These are phyloP conservation scores for Cantharis nigra DNA, from an alignment of 2,888 invertebrate genomes.

Conservation along the genomic window DNA sequence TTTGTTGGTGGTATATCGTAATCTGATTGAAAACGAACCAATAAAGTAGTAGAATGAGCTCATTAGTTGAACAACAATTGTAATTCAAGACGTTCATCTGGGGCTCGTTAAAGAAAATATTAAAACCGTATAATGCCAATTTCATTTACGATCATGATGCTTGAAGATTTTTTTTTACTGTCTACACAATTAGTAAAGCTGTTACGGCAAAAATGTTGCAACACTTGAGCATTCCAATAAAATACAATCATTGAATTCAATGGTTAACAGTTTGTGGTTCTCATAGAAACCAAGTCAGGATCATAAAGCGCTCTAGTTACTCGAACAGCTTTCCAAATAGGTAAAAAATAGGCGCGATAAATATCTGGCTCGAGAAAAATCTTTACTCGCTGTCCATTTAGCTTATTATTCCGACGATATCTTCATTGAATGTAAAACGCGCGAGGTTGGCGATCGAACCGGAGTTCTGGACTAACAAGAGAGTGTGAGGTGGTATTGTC, in stretches of 20 bases:
- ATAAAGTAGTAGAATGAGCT: background rate
- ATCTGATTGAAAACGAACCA: background rate
- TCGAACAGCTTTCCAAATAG: conserved; percentile 35
- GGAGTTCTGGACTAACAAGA: conserved; percentile 54
- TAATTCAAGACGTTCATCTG: conserved; percentile 1
- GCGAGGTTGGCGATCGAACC: conserved; percentile 37
- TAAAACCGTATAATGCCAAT: conserved; percentile 1
- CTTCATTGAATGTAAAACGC: conserved; percentile 58
- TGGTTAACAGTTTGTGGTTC: conserved; percentile 33
- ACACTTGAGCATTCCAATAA: conserved; percentile 21
- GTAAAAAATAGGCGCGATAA: conserved; percentile 38
- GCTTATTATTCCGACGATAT: conserved; percentile 55
- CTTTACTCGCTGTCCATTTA: conserved; percentile 47
- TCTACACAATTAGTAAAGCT: conserved; percentile 25
- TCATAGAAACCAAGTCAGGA: conserved; percentile 30
- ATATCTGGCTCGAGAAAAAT: conserved; percentile 35
- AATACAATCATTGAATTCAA: conserved; percentile 33
- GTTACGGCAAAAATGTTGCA: conserved; percentile 24
- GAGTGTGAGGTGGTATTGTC: conserved; percentile 56
- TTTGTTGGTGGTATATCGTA: background rate
- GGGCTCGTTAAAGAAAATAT: conserved; percentile 4
- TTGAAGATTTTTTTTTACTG: conserved; percentile 12
- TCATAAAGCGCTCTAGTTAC: conserved; percentile 40
- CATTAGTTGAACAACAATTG: conserved; percentile 3
- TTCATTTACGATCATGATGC: conserved; percentile 1